Base-by-base conservation (phyloP, 2,888 invertebrate genomes). In the Darwinula stevensoni region DNA sequence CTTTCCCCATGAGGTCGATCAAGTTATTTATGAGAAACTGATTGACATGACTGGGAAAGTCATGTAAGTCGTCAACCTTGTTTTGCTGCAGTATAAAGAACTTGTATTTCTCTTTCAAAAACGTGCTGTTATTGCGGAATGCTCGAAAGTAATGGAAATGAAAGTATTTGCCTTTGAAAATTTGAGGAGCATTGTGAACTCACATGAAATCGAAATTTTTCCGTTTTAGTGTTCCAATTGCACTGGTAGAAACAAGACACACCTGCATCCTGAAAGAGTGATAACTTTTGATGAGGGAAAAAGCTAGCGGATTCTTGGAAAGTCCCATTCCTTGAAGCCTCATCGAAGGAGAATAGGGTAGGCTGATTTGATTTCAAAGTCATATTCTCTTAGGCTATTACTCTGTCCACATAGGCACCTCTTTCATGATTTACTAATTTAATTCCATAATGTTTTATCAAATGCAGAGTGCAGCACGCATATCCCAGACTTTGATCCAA, bases 1-100 rank as follows among this genome's bases (percentile, higher is more conserved):
- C n/a, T n/a, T n/a, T n/a, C n/a, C n/a, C n/a, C n/a, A 91, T 56
- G 86, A 94, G 62, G 86, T 94, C 45, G 74, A 91, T 39, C 74
- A 84, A 62, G 69, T 80, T 41, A 86, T 94, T 44, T 82, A 91
- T 57, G 86, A 91, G 45, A 91, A 91, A 52, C 59, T 94, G 28
- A 56, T 88, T 45, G 91, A 94, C 52, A 78, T 84, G 59, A 76
- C 84, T 50, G 91, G 94, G 44, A 86, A 86, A 63, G 60, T 74
- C 46, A 75, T 78, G 86, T 86, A 57, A 66, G n/a, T n/a, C n/a
- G n/a, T n/a, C n/a, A n/a, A n/a, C n/a, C n/a, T n/a, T n/a, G n/a
- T 16, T 16, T 29, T 14, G 16, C 3, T 12, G 6, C 4, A 4
- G 2, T 4, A 3, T n/a, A 22, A 9, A 3, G 13, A 6, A 6